Conservation (phyloP, 2,113 vertebrate species). For the Capra hircus region DNA sequence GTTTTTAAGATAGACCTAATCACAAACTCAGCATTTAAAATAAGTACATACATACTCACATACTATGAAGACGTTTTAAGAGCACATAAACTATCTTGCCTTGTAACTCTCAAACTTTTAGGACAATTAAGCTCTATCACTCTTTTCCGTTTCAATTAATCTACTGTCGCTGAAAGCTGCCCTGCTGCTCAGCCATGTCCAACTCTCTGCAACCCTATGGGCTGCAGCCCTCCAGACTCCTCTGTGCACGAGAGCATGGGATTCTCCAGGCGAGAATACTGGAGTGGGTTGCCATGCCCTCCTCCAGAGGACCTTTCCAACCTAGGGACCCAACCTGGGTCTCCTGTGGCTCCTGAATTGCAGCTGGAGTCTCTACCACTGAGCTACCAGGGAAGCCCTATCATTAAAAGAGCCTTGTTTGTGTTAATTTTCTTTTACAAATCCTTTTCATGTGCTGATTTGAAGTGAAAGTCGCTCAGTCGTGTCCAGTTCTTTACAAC, state of each 20-base stretch:
- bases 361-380: background rate
- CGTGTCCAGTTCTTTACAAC: background rate
- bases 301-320: background rate
- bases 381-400: background rate
- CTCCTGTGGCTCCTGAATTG: background rate
- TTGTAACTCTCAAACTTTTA: slow-evolving; percentile 39
- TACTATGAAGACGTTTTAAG: slow-evolving; percentile 34
- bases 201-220: background rate
- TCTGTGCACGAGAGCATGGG: background rate
- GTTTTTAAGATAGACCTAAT: slow-evolving; percentile 57
- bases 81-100: slow-evolving; percentile 17
- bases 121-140: slow-evolving; percentile 10
- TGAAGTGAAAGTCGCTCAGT: background rate
- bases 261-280: background rate
- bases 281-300: background rate
- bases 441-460: slow-evolving; percentile 4
- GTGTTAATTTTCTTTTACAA: slow-evolving; percentile 33
- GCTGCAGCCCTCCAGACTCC: background rate
- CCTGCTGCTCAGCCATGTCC: background rate
- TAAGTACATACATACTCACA: background rate
- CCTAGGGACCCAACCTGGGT: background rate
- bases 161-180: background rate
- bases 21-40: slow-evolving; percentile 52
- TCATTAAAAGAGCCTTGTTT: background rate
- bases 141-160: slow-evolving; percentile 34